phyloP scores from a whole-genome alignment of 2,888 invertebrate species.

The Xanthorhoe spadicearia region DNA sequence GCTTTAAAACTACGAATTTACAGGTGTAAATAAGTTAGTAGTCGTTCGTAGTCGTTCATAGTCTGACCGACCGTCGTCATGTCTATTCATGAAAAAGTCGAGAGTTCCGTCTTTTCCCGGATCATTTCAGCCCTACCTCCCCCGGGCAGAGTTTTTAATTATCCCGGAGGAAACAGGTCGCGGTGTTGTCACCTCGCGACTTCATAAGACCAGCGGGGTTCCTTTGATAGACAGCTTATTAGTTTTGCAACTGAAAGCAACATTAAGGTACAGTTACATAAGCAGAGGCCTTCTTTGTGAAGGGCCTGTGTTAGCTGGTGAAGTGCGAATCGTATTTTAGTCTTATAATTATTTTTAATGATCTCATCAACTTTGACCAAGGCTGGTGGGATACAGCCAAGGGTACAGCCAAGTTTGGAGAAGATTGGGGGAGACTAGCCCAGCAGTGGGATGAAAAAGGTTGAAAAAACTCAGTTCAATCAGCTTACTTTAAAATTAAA shows the following conservation, averaged over 20 bases:
- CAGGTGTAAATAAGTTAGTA: no score
- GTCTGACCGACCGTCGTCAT: no score
- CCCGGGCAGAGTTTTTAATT: slow-evolving; percentile 78
- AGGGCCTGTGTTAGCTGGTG: neutral
- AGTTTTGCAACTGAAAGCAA: slow-evolving; percentile 7
- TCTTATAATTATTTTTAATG: neutral
- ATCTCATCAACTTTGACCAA: no score
- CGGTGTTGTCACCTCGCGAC: slow-evolving; percentile 65
- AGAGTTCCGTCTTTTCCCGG: slow-evolving; percentile 9
- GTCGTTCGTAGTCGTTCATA: no score
- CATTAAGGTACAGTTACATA: neutral
- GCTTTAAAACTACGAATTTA: no score
- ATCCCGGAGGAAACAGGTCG: slow-evolving; percentile 62
- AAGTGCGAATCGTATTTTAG: neutral
- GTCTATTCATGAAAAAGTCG: no score
- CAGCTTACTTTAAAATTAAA: no score
- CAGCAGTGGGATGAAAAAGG: no score
- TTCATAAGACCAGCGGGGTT: slow-evolving; percentile 26
- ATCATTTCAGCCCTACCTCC: slow-evolving; percentile 23
- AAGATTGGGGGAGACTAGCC: no score
- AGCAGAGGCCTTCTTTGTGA: neutral
- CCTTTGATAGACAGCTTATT: slow-evolving; percentile 19
- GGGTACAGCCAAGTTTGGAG: no score
- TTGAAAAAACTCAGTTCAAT: no score
- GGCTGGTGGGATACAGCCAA: no score